Percentiles rank a stretch among this genome's conserved stretches.
phyloP scores from a whole-genome alignment of 2,888 invertebrate species.

The Phasia obesa region DNA sequence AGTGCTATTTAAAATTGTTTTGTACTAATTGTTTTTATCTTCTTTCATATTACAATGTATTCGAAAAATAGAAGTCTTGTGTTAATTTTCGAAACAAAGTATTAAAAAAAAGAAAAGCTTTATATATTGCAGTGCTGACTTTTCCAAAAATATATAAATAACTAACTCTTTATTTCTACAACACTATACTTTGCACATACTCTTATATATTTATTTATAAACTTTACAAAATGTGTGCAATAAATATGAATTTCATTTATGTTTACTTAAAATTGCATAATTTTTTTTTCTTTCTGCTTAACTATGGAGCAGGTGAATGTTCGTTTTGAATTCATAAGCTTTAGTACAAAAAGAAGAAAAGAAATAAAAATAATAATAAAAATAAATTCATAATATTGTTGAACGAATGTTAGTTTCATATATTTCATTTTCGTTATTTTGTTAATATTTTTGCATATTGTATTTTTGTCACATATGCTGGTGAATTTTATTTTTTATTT shows the following conservation, averaged over 20 bases:
- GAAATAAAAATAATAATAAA: conserved; percentile 5
- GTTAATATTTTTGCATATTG: conserved; percentile 60
- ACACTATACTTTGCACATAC: too few species aligned
- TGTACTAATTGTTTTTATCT: too few species aligned
- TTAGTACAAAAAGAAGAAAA: not conserved
- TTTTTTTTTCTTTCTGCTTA: conserved; percentile 49
- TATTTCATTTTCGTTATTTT: conserved; percentile 47
- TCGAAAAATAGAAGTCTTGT: too few species aligned
- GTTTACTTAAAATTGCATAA: conserved; percentile 44
- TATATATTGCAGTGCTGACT: too few species aligned
- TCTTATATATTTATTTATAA: not conserved
- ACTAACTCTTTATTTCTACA: too few species aligned
- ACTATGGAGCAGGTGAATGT: conserved; percentile 42
- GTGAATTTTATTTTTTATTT: conserved; percentile 48
- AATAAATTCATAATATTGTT: conserved; percentile 39
- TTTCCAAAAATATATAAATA: too few species aligned
- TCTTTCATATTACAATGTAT: too few species aligned
- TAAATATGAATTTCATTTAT: conserved; percentile 49
- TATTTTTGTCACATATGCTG: conserved; percentile 69
- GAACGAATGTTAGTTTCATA: conserved; percentile 26
- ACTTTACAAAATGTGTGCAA: conserved; percentile 23
- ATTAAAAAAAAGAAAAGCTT: too few species aligned
- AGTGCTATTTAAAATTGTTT: too few species aligned
- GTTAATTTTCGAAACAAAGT: too few species aligned
- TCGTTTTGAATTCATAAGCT: conserved; percentile 47